These are phyloP conservation scores for Venturia canescens DNA, from an alignment of 1,140 invertebrate genomes.

Conservation along the genomic window DNA sequence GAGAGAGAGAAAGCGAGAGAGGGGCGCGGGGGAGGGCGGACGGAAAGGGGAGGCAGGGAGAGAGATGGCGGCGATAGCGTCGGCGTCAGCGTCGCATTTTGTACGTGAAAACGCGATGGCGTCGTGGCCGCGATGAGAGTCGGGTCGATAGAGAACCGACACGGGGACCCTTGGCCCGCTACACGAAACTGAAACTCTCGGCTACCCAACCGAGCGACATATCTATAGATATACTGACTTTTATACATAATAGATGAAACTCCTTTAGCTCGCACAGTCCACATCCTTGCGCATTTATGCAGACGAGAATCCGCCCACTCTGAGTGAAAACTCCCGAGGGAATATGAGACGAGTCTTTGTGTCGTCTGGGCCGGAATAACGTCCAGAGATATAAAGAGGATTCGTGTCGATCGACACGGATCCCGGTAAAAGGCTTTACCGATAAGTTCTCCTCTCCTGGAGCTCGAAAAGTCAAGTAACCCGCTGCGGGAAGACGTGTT, in stretches of 20 bases:
- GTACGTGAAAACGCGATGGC: conserved; percentile 60
- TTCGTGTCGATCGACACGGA: conserved; percentile 10
- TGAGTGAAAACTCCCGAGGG: conserved; percentile 9
- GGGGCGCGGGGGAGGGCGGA: conserved; percentile 3
- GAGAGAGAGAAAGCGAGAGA: background rate
- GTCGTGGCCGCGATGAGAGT: conserved; percentile 60
- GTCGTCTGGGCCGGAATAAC: background rate
- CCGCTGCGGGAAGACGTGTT: conserved; percentile 34
- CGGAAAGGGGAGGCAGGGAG: conserved; percentile 1
- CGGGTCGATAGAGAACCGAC: conserved; percentile 70
- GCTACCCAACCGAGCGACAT: background rate
- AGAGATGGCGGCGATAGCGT: conserved; percentile 49
- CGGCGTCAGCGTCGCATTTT: conserved; percentile 45
- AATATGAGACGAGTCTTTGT: background rate
- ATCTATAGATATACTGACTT: background rate
- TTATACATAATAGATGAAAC: background rate
- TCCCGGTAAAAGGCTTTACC: conserved; percentile 17
- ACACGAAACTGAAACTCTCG: conserved; percentile 60
- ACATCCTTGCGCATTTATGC: conserved; percentile 40
- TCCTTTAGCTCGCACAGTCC: background rate
- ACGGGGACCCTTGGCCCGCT: conserved; percentile 58
- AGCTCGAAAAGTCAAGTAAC: conserved; percentile 36
- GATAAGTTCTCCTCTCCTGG: background rate
- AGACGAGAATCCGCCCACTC: conserved; percentile 40
- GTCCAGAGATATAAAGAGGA: background rate